Conservation (phyloP, 1,140 invertebrate species). For the Trichogramma pretiosum region DNA sequence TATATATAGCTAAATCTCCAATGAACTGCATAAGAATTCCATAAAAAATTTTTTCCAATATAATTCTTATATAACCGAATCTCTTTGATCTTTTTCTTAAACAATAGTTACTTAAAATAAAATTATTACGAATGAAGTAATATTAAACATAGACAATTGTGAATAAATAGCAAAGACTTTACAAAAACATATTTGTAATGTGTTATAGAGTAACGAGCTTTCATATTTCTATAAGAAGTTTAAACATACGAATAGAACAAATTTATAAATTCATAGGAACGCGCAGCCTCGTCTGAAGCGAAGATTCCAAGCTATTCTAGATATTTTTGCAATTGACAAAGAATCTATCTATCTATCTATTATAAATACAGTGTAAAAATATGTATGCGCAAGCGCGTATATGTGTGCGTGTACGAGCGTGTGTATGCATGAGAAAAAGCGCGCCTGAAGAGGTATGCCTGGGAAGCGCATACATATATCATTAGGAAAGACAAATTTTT, state of each 20-base stretch:
- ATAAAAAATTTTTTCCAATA: too few relatives aligned
- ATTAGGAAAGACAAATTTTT: too few relatives aligned
- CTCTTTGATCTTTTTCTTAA: constrained; percentile 9
- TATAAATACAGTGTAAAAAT: constrained; percentile 22
- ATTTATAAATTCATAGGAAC: constrained; percentile 2
- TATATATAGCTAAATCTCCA: too few relatives aligned
- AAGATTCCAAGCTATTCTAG: constrained; percentile 8
- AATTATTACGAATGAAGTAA: constrained; percentile 7
- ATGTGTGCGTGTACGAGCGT: constrained; percentile 12
- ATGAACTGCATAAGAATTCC: too few relatives aligned
- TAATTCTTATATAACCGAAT: constrained; percentile 16
- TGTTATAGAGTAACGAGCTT: constrained; percentile 17
- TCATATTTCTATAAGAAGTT: constrained; percentile 6
- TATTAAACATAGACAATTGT: constrained; percentile 9
- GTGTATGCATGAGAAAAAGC: constrained; percentile 1
- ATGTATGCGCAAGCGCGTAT: too few relatives aligned
- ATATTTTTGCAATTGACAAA: constrained; percentile 17
- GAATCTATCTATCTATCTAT: constrained; percentile 12
- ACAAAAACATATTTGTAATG: background rate
- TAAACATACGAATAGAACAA: background rate
- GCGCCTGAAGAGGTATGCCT: too few relatives aligned
- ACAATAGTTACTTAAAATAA: too few relatives aligned
- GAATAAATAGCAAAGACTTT: background rate
- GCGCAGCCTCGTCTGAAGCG: constrained; percentile 1
- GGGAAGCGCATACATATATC: too few relatives aligned